Conservation (phyloP, 2,113 vertebrate genomes). For the Glaucomys volans region DNA sequence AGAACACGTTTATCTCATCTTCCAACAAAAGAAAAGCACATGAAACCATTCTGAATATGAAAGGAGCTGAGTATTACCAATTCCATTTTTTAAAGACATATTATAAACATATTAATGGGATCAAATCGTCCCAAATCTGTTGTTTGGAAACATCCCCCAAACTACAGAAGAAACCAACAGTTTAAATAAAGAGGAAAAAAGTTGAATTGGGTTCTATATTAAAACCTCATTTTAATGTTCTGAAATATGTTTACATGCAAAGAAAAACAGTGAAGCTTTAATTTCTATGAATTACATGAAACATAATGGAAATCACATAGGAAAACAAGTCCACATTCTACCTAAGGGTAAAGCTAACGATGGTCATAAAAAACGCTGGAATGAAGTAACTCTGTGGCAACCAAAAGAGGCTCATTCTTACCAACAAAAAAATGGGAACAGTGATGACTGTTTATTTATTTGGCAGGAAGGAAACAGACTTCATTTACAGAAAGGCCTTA, state of each 20-base stretch:
- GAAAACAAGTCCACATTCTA: not conserved
- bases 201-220: not conserved
- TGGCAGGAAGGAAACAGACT: not conserved
- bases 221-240: constrained; percentile 9
- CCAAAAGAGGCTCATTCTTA: not conserved
- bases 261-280: not conserved
- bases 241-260: not conserved
- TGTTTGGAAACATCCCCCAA: not conserved
- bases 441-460: not conserved
- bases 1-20: not conserved
- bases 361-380: not conserved
- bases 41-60: not conserved
- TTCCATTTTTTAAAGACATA: not conserved
- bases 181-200: not conserved
- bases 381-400: not conserved
- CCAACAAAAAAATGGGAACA: not conserved
- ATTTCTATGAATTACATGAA: constrained; percentile 24
- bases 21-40: not conserved
- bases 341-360: not conserved
- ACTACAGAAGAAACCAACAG: not conserved
- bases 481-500: not conserved
- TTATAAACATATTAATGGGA: constrained; percentile 1
- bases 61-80: not conserved
- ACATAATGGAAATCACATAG: not conserved
- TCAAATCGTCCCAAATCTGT: not conserved